Base-by-base conservation (phyloP, 2,113 vertebrate genomes). In the Orientallactaga bullata region DNA sequence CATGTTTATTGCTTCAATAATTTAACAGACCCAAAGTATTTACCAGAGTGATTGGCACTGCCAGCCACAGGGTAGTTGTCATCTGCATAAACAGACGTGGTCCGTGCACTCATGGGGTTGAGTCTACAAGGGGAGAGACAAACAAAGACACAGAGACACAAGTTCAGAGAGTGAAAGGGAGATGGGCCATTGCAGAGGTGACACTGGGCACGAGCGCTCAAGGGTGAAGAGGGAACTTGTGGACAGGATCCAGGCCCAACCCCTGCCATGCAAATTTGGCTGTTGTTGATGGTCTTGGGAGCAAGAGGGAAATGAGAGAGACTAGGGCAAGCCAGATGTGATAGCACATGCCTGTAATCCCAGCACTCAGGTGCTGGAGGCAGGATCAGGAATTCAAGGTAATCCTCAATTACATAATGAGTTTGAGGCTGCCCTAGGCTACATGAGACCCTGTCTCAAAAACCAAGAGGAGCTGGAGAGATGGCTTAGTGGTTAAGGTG, bases 211-310 rank as follows among this genome's bases (percentile, higher is more conserved):
- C 58, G 69, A 69, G 37, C 24, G n/a, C 55, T 66, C 30, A 78
- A 55, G 68, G 26, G 0, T 39, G 28, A 42, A 18, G 35, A 17
- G 37, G 58, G 39, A 9, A 1, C 1, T 9, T 47, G 74, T 7
- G 24, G 16, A 32, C 24, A 32, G 37, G 26, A 30, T 58, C 86
- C 35, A 69, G 58, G 68, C 87, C 26, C 47, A 51, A 51, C 23
- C 28, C 47, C n/a, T 13, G 23, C 76, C 55, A 21, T 0, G 0
- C 3, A 8, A 10, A 8, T 3, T 32, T 74, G 83, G 30, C 69
- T 24, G 0, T 4, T 21, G 60, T 58, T 0, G 0, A 42, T 16
- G 72, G 63, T 12, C 30, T 32, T 58, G 72, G 77, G 30, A 73
- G 65, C 24, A 3, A 28, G 60, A 5, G 4, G 51, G 18, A 76